Evolutionary conservation across 2,797 vertebrate species (phyloP).

Genomic region (Hyperoplus immaculatus): DNA sequence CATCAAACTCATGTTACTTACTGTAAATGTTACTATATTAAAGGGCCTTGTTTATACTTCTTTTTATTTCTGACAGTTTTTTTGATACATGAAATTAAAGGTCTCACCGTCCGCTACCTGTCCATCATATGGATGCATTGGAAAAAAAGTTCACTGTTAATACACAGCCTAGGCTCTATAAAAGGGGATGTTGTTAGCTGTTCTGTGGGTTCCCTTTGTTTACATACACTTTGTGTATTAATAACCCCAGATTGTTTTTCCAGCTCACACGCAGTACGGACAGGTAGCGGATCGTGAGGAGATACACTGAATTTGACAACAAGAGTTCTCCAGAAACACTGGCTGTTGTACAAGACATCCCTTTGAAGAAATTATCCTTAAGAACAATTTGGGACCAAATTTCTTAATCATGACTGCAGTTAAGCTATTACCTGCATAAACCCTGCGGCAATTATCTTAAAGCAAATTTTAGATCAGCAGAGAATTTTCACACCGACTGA

Average conservation of each 20-base stretch:
- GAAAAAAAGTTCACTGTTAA: too few species aligned
- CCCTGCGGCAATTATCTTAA: background rate
- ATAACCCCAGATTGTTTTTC: too few species aligned
- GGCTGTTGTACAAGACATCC: background rate
- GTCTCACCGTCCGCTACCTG: too few species aligned
- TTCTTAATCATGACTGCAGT: background rate
- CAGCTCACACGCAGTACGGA: too few species aligned
- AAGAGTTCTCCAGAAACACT: too few species aligned
- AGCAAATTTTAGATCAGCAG: conserved; percentile 9
- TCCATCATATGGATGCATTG: too few species aligned
- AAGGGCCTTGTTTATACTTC: conserved; percentile 75
- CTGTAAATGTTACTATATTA: conserved; percentile 77
- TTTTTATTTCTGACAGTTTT: conserved; percentile 15
- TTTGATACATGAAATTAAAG: background rate
- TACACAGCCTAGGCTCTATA: too few species aligned
- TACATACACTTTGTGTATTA: too few species aligned
- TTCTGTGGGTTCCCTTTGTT: too few species aligned
- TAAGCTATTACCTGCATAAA: background rate
- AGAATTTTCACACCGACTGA: conserved; percentile 21
- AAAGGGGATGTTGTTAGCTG: too few species aligned
- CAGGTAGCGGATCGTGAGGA: too few species aligned
- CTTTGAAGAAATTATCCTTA: background rate
- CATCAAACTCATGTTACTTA: conserved; percentile 50
- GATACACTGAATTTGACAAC: too few species aligned
- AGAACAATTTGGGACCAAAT: background rate